A percentile compares a stretch with the other conserved stretches of the same genome.
These are phyloP conservation scores for Kryptolebias ocellatus DNA, from an alignment of 2,797 vertebrate genomes.

Conservation along the genomic window DNA sequence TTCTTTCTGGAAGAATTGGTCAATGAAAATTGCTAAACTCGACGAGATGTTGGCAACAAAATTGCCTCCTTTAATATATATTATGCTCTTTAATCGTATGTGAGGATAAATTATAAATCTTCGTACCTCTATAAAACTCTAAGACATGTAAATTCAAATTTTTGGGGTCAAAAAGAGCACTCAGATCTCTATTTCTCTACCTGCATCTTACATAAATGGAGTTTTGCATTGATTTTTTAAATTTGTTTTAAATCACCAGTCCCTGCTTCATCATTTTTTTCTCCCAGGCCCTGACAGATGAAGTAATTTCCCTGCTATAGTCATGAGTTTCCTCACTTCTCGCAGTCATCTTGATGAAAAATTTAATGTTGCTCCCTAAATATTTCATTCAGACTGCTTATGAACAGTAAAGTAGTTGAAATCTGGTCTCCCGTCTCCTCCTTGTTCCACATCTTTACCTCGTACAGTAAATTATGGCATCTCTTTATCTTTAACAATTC, in stretches of 20 bases:
- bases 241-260: neutral
- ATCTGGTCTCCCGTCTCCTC: conserved; percentile 41
- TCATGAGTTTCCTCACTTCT: conserved; percentile 60
- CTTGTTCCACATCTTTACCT: conserved; percentile 43
- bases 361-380: conserved; percentile 70
- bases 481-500: too few relatives aligned
- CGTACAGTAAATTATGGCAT: conserved; percentile 45
- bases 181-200: too few relatives aligned
- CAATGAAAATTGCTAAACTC: neutral
- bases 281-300: conserved; percentile 2
- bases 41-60: neutral
- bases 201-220: neutral
- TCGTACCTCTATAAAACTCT: too few relatives aligned
- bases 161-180: neutral
- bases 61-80: too few relatives aligned
- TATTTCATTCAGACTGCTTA: conserved; percentile 73
- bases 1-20: too few relatives aligned
- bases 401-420: conserved; percentile 52
- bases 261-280: neutral
- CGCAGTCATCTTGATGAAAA: conserved; percentile 72
- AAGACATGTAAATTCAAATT: too few relatives aligned
- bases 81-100: too few relatives aligned
- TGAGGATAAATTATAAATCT: too few relatives aligned
- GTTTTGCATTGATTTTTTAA: too few relatives aligned
- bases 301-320: conserved; percentile 34